Evolutionary conservation across 2,113 vertebrate genomes (phyloP).

Genomic region (Pollimyrus isidori): DNA sequence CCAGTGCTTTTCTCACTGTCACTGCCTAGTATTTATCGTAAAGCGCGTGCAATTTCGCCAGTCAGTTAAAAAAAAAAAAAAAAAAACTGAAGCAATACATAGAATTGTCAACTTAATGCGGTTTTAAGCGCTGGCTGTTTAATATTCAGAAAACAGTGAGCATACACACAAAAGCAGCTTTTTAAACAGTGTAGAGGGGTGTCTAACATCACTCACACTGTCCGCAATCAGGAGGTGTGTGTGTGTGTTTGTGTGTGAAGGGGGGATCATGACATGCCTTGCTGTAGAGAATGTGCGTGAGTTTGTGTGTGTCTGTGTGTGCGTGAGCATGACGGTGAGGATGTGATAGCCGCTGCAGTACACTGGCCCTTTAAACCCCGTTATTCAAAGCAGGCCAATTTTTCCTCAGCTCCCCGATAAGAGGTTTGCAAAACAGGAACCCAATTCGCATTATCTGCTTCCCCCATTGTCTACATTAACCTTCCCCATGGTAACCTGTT

Average conservation of each 20-base stretch:
- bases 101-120: neutral
- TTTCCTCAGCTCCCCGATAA: constrained; percentile 58
- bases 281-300: neutral
- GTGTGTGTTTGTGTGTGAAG: too few relatives aligned
- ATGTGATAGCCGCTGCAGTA: constrained; percentile 39
- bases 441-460: constrained; percentile 77
- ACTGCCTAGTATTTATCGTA: neutral
- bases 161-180: constrained; percentile 3
- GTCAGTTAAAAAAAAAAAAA: neutral
- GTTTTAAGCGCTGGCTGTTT: neutral
- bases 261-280: neutral
- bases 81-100: neutral
- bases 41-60: neutral
- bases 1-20: neutral
- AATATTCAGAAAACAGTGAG: constrained; percentile 4
- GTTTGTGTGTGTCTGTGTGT: neutral
- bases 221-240: neutral
- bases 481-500: constrained; percentile 92
- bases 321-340: constrained; percentile 26
- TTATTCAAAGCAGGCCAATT: constrained; percentile 65
- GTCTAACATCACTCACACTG: neutral
- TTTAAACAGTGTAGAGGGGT: neutral
- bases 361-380: constrained; percentile 60
- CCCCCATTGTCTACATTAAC: constrained; percentile 86
- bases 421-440: constrained; percentile 79